Base-by-base conservation (phyloP, 2,797 vertebrate genomes). In the Nyctibius grandis region DNA sequence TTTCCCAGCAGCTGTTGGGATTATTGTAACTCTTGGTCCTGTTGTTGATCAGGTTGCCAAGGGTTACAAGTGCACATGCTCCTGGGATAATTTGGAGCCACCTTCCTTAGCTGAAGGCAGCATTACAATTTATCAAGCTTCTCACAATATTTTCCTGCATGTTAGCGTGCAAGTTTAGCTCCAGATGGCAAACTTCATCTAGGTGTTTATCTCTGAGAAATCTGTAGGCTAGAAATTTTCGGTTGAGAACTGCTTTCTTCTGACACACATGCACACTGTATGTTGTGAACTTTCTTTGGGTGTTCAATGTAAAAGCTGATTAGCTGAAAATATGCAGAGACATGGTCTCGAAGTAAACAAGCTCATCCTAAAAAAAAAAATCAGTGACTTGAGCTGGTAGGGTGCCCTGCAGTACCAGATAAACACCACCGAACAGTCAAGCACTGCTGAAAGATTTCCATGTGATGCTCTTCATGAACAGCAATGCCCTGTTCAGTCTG, bases 401-500 rank as follows among this genome's bases (percentile, higher is more conserved):
- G 26, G 38, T 61, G 53, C 29, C 44, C 53, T 78, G 63, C 42
- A 67, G 48, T 11, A 57, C 34, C 42, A 51, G 61, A 26, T 14
- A 12, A 38, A 25, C 38, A 73, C 2, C 57, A 54, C 23, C 28
- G 38, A 5, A 7, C 5, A 21, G 23, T 70, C 57, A 25, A 9
- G 38, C 14, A 8, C 34, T 83, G 57, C 50, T 77, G 61, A 13
- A 53, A 14, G 26, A 36, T 50, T 40, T 73, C 36, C 60, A 57
- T 4, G 19, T 10, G 53, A 9, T n/a, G 20, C n/a, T 48, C 33
- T 12, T 20, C 11, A 6, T 0, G 9, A 72, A 16, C 77, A 64
- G 45, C 69, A 42, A 0, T 5, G 3, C 29, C 11, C 7, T 14
- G 9, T 4, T 22, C 22, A 4, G 8, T 4, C 1, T 0, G 33